Evolutionary conservation across 2,888 invertebrate species (phyloP).

Genomic region (Polydrusus tereticollis): DNA sequence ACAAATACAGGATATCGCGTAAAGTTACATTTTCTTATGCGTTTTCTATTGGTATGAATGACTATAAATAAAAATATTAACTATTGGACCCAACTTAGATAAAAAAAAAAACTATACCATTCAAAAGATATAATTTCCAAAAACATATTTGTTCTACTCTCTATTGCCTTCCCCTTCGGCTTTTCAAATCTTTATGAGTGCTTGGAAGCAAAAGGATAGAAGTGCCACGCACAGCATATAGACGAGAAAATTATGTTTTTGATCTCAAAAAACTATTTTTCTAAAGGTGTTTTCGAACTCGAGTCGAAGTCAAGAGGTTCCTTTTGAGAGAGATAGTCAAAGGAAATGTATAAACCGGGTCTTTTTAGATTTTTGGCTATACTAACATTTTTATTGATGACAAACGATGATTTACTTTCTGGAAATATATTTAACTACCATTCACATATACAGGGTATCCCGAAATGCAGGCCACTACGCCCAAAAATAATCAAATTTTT

Average conservation of each 20-base stretch:
- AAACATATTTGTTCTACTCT: background rate
- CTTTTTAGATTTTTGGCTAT: background rate
- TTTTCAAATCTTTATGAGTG: constrained; percentile 1
- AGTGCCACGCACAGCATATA: constrained; percentile 13
- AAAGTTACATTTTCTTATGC: too few relatives aligned
- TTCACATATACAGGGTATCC: too few relatives aligned
- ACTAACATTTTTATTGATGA: too few relatives aligned
- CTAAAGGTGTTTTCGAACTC: constrained; percentile 19
- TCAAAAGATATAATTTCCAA: background rate
- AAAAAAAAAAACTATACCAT: background rate
- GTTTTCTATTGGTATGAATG: too few relatives aligned
- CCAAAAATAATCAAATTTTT: too few relatives aligned
- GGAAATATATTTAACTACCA: too few relatives aligned
- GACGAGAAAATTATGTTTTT: constrained; percentile 23
- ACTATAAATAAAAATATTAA: too few relatives aligned
- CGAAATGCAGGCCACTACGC: too few relatives aligned
- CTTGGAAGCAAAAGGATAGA: constrained; percentile 8
- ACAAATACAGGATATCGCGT: too few relatives aligned
- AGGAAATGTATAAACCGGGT: constrained; percentile 22
- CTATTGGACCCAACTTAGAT: background rate
- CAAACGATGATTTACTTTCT: too few relatives aligned
- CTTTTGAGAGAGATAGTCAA: background rate
- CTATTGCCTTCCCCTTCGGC: background rate
- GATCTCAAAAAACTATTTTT: constrained; percentile 28
- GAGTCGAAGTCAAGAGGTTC: constrained; percentile 16